Evolutionary conservation across 2,797 vertebrate genomes (phyloP).

Genomic region (Coluber constrictor): DNA sequence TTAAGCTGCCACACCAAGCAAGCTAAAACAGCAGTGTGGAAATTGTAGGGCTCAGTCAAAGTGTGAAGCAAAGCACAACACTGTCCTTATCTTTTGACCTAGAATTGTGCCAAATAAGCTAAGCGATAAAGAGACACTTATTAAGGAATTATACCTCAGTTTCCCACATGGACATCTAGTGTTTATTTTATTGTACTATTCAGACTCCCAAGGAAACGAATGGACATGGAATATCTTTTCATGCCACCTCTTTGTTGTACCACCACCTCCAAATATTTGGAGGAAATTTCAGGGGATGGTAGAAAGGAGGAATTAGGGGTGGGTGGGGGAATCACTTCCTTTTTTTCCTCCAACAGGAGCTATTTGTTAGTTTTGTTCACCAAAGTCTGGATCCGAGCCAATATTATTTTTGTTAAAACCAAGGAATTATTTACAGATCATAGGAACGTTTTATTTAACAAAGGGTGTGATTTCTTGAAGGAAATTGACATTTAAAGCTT

Average conservation of each 20-base stretch:
- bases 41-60: neutral
- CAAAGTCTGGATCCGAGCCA: neutral
- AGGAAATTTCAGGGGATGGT: neutral
- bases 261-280: neutral
- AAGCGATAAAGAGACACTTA: neutral
- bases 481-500: neutral
- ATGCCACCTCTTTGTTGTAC: neutral
- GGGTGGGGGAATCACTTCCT: fast-evolving
- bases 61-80: neutral
- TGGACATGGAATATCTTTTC: neutral
- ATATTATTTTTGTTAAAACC: neutral
- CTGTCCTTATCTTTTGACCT: neutral
- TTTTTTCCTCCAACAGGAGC: neutral
- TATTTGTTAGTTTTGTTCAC: neutral
- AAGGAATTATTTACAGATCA: neutral
- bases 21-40: neutral
- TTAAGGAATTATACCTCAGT: neutral
- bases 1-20: neutral
- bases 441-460: neutral
- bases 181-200: neutral
- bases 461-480: neutral
- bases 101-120: neutral
- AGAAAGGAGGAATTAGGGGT: neutral
- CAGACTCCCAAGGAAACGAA: neutral
- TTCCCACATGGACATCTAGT: neutral